Evolutionary conservation across 2,888 invertebrate genomes (phyloP), one percentile per base, ranked within the genome.

Genomic region (Smittia aterrima): DNA sequence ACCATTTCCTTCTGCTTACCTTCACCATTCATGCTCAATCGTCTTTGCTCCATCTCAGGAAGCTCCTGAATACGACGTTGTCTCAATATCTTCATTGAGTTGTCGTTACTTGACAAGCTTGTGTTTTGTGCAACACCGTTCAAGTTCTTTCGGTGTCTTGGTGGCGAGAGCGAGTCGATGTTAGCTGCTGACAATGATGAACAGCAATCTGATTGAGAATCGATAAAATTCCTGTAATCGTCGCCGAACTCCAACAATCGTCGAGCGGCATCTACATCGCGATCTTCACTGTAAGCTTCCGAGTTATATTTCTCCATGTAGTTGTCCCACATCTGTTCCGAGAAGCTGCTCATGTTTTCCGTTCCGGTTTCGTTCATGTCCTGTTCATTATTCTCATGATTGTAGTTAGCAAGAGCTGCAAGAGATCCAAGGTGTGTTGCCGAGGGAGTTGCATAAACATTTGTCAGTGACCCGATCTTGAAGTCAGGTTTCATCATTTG

Each of bases 231-330:
- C 80, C 94, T 87, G 83, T 95, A 95, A 83, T 95, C 95, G 82
- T 95, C 95, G 38, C 94, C 94, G 80, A 94, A 94, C 80, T 95
- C 93, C 77, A 94, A 83, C 18, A 95, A 84, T 76, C 89, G 87
- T 75, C 93, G 87, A 47, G 94, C 92, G 38, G 92, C 90, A 83
- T 95, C 94, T 1, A 93, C 90, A 81, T 95, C 95, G 1, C 89
- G 87, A 66, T 89, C 88, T 84, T 95, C 95, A 75, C 95, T 95
- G 82, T 95, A 95, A 25, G 92, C 89, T 81, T 95, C 95, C 54
- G 94, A 94, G 82, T 92, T 89, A 83, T 95, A 95, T 83, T 93
- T 95, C 82, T 95, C 95, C 92, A 95, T 95, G 85, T 95, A 96
- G 83, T 92, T 93, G 83, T 96, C 96, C 96, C 96, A 96, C 66